Percentiles rank a stretch among this genome's conserved stretches.
phyloP scores from a whole-genome alignment of 2,888 invertebrate species.

The Dicyrtoma fusca region DNA sequence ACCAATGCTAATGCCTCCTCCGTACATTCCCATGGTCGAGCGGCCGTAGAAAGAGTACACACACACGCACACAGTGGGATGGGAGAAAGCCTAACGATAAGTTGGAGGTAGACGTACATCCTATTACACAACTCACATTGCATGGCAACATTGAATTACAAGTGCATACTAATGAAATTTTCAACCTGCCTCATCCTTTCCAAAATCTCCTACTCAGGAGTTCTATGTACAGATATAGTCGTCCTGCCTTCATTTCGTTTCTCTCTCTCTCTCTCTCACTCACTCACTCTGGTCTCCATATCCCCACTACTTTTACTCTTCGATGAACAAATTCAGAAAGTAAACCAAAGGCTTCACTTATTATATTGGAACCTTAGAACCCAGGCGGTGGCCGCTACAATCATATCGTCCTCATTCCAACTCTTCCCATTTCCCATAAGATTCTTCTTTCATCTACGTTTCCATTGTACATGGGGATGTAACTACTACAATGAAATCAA shows the following conservation, averaged over 20 bases:
- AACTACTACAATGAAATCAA: slow-evolving; percentile 24
- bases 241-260: not conserved
- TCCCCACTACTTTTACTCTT: slow-evolving; percentile 24
- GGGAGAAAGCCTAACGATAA: slow-evolving; percentile 8
- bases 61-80: not conserved
- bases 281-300: not conserved
- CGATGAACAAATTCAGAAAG: slow-evolving; percentile 29
- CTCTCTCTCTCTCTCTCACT: slow-evolving; percentile 13
- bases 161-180: slow-evolving; percentile 36
- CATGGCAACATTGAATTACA: slow-evolving; percentile 34
- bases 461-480: slow-evolving; percentile 1
- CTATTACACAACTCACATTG: slow-evolving; percentile 26
- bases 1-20: slow-evolving; percentile 34
- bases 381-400: slow-evolving; percentile 10
- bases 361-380: not conserved
- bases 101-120: not conserved
- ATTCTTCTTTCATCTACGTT: slow-evolving; percentile 14
- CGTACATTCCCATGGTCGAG: slow-evolving; percentile 17
- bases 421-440: slow-evolving; percentile 14
- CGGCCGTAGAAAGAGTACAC: not conserved
- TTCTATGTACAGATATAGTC: no score
- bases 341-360: slow-evolving; percentile 1
- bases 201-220: not conserved
- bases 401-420: not conserved
- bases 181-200: slow-evolving; percentile 28